Conservation (phyloP, 2,888 invertebrate species). For the Cataglyphis cursor region DNA sequence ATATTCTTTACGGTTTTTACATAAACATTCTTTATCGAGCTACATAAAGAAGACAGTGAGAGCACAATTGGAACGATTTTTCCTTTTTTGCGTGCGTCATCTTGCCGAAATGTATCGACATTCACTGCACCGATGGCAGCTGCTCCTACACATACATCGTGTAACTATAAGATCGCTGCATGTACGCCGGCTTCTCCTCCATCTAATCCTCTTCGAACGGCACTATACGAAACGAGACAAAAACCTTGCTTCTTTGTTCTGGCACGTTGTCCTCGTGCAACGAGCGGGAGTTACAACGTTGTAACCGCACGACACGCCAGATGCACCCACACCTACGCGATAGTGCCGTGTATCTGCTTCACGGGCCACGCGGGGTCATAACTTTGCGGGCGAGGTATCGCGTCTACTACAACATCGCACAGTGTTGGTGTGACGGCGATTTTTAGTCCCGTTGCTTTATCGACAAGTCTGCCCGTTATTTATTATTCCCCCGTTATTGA, state of each 20-base stretch:
- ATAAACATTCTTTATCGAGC: background rate
- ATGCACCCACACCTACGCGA: slow-evolving; percentile 27
- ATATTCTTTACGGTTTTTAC: background rate
- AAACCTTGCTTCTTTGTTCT: slow-evolving; percentile 47
- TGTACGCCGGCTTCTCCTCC: background rate
- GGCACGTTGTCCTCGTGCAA: slow-evolving; percentile 45
- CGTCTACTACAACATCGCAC: background rate
- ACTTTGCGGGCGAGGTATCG: slow-evolving; percentile 42
- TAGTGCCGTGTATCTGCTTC: slow-evolving; percentile 30
- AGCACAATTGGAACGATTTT: background rate
- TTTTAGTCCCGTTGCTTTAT: slow-evolving; percentile 72
- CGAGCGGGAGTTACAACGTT: slow-evolving; percentile 41
- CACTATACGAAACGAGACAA: slow-evolving; percentile 28
- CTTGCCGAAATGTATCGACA: background rate
- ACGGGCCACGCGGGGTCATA: slow-evolving; percentile 46
- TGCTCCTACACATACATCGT: background rate
- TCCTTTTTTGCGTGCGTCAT: background rate
- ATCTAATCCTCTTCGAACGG: slow-evolving; percentile 44
- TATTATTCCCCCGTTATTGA: slow-evolving; percentile 72
- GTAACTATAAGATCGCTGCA: background rate
- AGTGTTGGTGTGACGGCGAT: slow-evolving; percentile 18
- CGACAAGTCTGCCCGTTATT: slow-evolving; percentile 75
- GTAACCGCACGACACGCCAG: slow-evolving; percentile 53
- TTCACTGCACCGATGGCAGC: slow-evolving; percentile 4
- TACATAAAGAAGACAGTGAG: background rate